These are phyloP conservation scores for Sussaba pulchella DNA, from an alignment of 2,888 invertebrate species.

Conservation along the genomic window DNA sequence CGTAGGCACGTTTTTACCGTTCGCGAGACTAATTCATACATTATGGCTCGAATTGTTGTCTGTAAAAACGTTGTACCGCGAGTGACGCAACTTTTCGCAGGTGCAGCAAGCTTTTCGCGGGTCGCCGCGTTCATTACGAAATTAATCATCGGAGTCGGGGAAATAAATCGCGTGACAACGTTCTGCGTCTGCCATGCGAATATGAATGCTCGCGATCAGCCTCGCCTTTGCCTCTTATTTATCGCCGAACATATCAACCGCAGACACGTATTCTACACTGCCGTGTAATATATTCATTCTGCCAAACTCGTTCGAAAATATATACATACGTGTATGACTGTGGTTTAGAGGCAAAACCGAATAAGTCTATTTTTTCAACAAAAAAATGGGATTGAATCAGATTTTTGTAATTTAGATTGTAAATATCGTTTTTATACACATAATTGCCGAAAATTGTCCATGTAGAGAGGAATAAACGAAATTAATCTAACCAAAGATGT, in stretches of 20 bases:
- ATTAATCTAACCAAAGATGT: too few species aligned
- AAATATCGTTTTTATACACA: too few species aligned
- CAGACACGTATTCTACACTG: constrained; percentile 15
- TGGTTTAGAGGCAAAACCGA: too few species aligned
- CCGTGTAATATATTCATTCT: constrained; percentile 5
- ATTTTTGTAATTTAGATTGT: too few species aligned
- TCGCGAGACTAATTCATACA: too few species aligned
- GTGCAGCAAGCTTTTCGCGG: constrained; percentile 22
- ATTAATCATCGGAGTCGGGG: constrained; percentile 32
- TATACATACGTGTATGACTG: too few species aligned
- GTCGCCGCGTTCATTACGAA: constrained; percentile 1
- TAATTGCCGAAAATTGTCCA: too few species aligned
- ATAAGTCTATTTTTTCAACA: too few species aligned
- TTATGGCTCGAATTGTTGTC: background rate
- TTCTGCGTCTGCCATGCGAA: constrained; percentile 7
- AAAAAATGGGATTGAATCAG: too few species aligned
- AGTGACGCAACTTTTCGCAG: constrained; percentile 41
- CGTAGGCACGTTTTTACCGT: too few species aligned
- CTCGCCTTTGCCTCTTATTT: constrained; percentile 18
- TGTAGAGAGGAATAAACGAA: too few species aligned
- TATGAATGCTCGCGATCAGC: constrained; percentile 18
- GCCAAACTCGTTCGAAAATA: background rate
- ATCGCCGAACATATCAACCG: constrained; percentile 1
- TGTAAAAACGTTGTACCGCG: background rate
- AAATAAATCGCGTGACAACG: constrained; percentile 31